Evolutionary conservation across 2,888 invertebrate species (phyloP), one percentile per base, ranked within the genome.

Genomic region (Apotomis turbidana): DNA sequence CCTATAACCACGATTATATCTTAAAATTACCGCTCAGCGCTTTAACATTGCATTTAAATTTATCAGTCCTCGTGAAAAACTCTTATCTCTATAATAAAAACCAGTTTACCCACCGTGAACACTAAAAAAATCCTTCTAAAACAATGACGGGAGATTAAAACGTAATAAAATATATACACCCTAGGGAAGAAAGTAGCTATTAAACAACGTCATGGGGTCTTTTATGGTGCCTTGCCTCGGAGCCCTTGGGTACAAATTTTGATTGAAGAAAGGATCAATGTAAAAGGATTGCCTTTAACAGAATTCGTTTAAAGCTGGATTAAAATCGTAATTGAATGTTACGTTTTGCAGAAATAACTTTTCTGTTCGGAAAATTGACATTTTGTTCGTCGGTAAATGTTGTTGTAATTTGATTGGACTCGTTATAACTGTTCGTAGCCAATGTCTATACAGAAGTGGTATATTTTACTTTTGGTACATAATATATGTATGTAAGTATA

Each of bases 191-290:
- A 73, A 68, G 63, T 13, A 55, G 70, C 68, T 77, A 78, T 82
- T 83, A 82, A 78, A 78, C 27, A 52, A 69, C 68, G 54, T 8
- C 49, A 75, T 76, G 76, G 82, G 79, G 79, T 83, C 82, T 79
- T 84, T 84, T 84, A 84, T 83, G 76, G 76, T 63, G 78, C 78
- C 70, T 78, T 84, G 81, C 81, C 78, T 81, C 80, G 79, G 80
- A 81, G 79, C 78, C 57, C 44, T 72, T 54, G 62, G 51, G 51
- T 63, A 62, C 57, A 58, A 51, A 67, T 68, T 68, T 68, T 58
- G 71, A 72, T 78, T 78, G 75, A 78, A 74, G 72, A 77, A 81
- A 77, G 72, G 77, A 77, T 60, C 60, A n/a, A 60, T 58, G 57
- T 27, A n/a, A 63, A 36, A 44, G 36, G 41, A 70, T 46, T 66